Percentiles rank a stretch among this genome's conserved stretches.
Conservation (phyloP, 53 echinoderm and acorn worm species). For the Paracentrotus lividus region DNA sequence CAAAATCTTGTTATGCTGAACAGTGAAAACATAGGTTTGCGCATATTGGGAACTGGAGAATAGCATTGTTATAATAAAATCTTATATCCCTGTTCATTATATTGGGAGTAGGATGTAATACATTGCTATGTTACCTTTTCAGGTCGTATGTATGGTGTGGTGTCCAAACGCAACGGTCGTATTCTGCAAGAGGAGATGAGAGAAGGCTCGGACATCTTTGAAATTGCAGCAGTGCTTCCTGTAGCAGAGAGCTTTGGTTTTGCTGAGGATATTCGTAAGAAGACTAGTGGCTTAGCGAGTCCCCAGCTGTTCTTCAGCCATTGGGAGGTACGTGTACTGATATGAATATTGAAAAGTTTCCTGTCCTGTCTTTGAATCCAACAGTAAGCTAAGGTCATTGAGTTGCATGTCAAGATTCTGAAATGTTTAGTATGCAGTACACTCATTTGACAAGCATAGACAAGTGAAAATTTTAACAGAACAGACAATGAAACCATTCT, state of each 20-base stretch:
- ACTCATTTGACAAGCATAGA: neutral
- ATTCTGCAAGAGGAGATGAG: slow-evolving; percentile 95
- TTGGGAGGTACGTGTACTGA: slow-evolving; percentile 89
- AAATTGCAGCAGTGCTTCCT: slow-evolving; percentile 90
- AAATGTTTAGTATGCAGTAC: neutral
- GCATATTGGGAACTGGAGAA: too few relatives aligned
- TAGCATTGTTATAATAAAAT: too few relatives aligned
- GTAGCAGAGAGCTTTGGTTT: slow-evolving; percentile 99
- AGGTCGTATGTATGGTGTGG: slow-evolving; percentile 97
- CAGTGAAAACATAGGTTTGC: too few relatives aligned
- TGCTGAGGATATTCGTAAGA: slow-evolving; percentile 95
- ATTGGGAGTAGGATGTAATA: too few relatives aligned
- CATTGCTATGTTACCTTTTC: neutral
- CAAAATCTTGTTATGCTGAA: too few relatives aligned
- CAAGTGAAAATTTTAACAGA: neutral
- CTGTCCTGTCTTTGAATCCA: neutral
- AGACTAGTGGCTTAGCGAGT: slow-evolving; percentile 96
- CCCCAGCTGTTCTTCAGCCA: slow-evolving; percentile 99
- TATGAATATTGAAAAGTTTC: neutral
- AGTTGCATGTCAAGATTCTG: too few relatives aligned
- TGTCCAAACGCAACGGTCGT: slow-evolving; percentile 88
- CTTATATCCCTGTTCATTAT: too few relatives aligned
- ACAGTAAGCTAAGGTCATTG: too few relatives aligned
- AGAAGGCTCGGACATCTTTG: slow-evolving; percentile 94
- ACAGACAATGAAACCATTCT: neutral